Evolutionary conservation across 2,888 invertebrate genomes (phyloP).

Genomic region (Alentia gelatinosa): DNA sequence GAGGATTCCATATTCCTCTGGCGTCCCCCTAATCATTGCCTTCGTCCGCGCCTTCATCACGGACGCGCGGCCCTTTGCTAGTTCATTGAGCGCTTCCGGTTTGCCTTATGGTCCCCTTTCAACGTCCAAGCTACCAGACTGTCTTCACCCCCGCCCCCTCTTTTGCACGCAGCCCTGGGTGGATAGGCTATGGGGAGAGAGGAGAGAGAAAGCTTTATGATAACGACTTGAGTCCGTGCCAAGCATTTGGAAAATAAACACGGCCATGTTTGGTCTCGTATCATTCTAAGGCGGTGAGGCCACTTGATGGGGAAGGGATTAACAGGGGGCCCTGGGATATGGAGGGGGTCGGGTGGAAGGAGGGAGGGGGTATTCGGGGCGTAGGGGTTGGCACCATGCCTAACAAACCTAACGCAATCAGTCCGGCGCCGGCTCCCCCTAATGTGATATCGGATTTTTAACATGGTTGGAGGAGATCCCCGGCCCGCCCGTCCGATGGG

Average conservation of each 20-base stretch:
- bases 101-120: background rate
- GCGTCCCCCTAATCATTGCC: background rate
- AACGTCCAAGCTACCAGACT: background rate
- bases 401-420: background rate
- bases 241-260: constrained; percentile 11
- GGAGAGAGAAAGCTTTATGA: background rate
- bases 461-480: background rate
- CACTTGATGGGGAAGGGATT: too few relatives aligned
- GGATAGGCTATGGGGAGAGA: too few relatives aligned
- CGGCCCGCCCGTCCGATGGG: background rate
- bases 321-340: too few relatives aligned
- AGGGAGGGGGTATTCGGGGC: background rate
- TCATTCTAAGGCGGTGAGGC: too few relatives aligned
- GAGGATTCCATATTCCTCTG: too few relatives aligned
- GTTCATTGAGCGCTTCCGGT: background rate
- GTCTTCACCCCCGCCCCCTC: background rate
- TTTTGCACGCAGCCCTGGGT: too few relatives aligned
- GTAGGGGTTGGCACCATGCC: background rate
- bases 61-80: background rate
- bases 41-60: background rate
- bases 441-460: constrained; percentile 41
- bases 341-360: too few relatives aligned
- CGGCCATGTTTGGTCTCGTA: background rate
- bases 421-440: background rate
- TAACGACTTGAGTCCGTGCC: background rate